phyloP scores from a whole-genome alignment of 2,888 invertebrate species.

The Aphodius granarius region DNA sequence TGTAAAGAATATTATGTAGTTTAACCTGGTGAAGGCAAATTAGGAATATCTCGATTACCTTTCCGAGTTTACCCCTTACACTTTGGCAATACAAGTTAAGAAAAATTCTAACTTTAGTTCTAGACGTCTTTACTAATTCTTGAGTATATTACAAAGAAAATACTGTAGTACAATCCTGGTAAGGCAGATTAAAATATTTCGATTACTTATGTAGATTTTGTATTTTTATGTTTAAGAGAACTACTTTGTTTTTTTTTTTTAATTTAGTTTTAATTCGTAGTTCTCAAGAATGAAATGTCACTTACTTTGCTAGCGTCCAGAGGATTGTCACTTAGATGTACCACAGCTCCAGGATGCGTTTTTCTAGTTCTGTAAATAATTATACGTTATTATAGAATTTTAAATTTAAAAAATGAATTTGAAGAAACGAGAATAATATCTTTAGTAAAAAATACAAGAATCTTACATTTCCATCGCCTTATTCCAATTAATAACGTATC shows the following conservation, averaged over 20 bases:
- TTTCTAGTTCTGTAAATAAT: slow-evolving; percentile 79
- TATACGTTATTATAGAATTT: slow-evolving; percentile 22
- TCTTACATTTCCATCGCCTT: slow-evolving; percentile 99
- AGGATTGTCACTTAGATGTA: slow-evolving; percentile 96
- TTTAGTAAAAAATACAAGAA: no score
- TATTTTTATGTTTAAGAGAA: not conserved
- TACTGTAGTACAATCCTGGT: no score
- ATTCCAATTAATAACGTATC: slow-evolving; percentile 99
- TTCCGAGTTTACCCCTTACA: no score
- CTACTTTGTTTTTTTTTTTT: not conserved
- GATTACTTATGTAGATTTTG: not conserved
- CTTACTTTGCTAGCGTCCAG: slow-evolving; percentile 93
- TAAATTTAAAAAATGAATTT: slow-evolving; percentile 8
- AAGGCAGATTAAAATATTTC: no score
- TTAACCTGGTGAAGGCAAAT: no score
- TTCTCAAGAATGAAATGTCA: slow-evolving; percentile 26
- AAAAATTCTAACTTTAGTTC: no score
- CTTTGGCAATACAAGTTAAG: no score
- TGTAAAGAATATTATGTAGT: no score
- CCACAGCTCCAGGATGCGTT: slow-evolving; percentile 95
- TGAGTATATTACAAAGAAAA: no score
- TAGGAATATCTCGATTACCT: no score
- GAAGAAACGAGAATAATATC: not conserved
- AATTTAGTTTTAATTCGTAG: slow-evolving; percentile 3
- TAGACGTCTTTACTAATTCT: no score